Evolutionary conservation across 2,888 invertebrate species (phyloP).

Genomic region (Microchrysa polita): DNA sequence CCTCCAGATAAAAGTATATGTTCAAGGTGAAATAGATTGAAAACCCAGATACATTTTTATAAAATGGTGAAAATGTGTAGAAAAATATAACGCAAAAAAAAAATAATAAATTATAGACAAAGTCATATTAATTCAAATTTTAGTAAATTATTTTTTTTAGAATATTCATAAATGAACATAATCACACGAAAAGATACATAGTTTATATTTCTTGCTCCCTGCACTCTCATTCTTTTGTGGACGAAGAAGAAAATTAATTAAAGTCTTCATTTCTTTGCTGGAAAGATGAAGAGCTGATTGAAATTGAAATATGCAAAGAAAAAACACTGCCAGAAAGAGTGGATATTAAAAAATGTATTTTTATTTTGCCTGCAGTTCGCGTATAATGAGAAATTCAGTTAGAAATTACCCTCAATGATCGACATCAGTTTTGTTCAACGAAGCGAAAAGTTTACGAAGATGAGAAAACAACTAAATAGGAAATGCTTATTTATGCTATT

Average conservation of each 20-base stretch:
- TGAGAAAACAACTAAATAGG: not conserved
- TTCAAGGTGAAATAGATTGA: too few species aligned
- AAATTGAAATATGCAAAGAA: not conserved
- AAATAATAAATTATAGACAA: too few species aligned
- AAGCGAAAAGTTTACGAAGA: conserved; percentile 18
- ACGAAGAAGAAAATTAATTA: conserved; percentile 27
- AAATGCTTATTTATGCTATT: not conserved
- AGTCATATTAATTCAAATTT: too few species aligned
- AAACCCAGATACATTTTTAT: too few species aligned
- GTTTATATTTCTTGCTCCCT: not conserved
- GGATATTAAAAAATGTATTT: conserved; percentile 5
- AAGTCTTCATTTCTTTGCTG: not conserved
- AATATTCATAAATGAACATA: too few species aligned
- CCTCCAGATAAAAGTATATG: too few species aligned
- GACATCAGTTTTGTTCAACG: conserved; percentile 35
- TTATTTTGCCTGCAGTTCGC: conserved; percentile 7
- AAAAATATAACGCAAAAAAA: too few species aligned
- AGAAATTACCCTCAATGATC: conserved; percentile 39
- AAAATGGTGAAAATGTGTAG: too few species aligned
- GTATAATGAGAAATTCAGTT: conserved; percentile 36
- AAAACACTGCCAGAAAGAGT: not conserved
- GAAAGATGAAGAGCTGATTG: conserved; percentile 21
- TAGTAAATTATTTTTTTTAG: too few species aligned
- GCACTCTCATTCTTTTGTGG: not conserved
- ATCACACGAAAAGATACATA: too few species aligned